Evolutionary conservation across 2,113 vertebrate genomes (phyloP), one percentile per base, ranked within the genome.

Genomic region (Rhizomys pruinosus): DNA sequence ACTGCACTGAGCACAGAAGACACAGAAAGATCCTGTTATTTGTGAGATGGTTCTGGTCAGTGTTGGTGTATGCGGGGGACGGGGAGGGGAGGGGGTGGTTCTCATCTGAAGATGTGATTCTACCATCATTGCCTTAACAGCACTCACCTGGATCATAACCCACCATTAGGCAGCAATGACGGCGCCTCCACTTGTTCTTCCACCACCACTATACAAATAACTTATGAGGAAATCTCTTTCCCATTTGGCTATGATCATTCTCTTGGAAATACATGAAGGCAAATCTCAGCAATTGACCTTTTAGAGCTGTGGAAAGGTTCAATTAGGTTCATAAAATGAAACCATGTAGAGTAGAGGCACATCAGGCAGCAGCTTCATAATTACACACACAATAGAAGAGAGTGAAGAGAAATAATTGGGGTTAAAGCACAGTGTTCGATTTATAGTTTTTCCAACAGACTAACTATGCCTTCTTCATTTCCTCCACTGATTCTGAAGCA

Each of bases 251-350:
- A 32, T 55, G 39, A 78, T 77, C 55, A 86, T n/a, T n/a, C n/a
- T n/a, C n/a, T n/a, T n/a, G n/a, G n/a, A n/a, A n/a, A n/a, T 11
- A 80, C 19, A 61, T 71, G 76, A 69, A 72, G 55, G 57, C 79
- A 94, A 82, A 78, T 16, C 39, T 82, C 84, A 86, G 47, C 52
- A 74, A 69, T 19, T 94, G 89, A 78, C 91, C 80, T 95, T 93
- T 82, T 12, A 78, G 39, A 86, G 34, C 29, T 61, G 80, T 63
- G 59, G 39, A 84, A 20, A 89, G n/a, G 71, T 85, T 93, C 44
- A 86, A 25, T 89, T 93, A 94, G 57, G 34, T 94, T n/a, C 23
- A 3, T 74, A 77, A 86, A 73, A 25, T 66, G 64, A 94, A 91
- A 69, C 57, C 39, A 27, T 42, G 32, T 63, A 61, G 42, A 87